Conservation (phyloP, 2,113 vertebrate species). For the Silurus meridionalis region DNA sequence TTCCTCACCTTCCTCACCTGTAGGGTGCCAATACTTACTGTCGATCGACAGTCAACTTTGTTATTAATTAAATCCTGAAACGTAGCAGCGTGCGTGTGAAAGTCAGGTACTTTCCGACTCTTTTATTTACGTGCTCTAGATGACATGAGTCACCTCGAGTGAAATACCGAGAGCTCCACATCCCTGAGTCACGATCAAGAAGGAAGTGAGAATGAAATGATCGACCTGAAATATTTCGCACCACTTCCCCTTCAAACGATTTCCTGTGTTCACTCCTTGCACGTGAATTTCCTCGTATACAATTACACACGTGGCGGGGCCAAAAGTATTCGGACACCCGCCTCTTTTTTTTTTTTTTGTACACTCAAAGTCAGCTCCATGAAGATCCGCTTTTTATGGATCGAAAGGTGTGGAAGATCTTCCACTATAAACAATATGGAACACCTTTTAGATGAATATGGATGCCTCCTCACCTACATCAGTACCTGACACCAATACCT, state of each 20-base stretch:
- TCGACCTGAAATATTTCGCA: constrained; percentile 17
- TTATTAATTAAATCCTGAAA: not conserved
- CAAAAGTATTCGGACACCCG: too few species aligned
- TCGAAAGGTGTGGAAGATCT: too few species aligned
- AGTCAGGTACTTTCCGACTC: constrained; percentile 29
- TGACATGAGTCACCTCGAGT: constrained; percentile 30
- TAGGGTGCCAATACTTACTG: not conserved
- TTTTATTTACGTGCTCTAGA: constrained; percentile 18
- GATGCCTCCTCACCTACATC: too few species aligned
- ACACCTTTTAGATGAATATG: too few species aligned
- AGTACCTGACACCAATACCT: too few species aligned
- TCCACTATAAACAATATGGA: too few species aligned
- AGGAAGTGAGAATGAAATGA: constrained; percentile 8
- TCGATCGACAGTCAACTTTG: not conserved
- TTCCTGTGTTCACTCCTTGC: not conserved
- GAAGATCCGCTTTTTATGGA: too few species aligned
- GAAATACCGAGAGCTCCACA: constrained; percentile 9
- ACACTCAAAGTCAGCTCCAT: too few species aligned
- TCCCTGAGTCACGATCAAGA: constrained; percentile 2
- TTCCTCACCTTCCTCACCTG: not conserved
- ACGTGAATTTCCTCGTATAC: not conserved
- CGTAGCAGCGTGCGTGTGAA: not conserved
- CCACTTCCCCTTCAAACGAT: not conserved
- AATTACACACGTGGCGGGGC: too few species aligned
- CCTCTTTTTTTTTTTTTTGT: too few species aligned